Base-by-base conservation (phyloP, 2,888 invertebrate species). In the Isoperla grammatica region DNA sequence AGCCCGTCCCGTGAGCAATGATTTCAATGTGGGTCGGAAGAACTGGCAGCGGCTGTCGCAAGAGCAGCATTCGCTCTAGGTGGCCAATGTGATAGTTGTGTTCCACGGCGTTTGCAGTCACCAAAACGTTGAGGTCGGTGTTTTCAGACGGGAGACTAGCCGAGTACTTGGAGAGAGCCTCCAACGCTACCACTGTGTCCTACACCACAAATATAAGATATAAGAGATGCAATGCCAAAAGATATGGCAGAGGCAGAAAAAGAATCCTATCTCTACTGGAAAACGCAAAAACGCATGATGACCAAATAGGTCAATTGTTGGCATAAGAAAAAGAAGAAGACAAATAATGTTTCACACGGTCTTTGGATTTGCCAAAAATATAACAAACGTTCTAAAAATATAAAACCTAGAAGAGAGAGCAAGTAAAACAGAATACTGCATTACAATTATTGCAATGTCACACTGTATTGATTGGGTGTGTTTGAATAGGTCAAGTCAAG, bases 161-260 rank as follows among this genome's bases (percentile, higher is more conserved):
- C 1, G 81, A 79, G 68, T 81, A 84, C 66, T 78, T 78, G 0
- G 82, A 75, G 11, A 84, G 69, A 0, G 83, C 83, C 65, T 83
- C 81, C 15, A 85, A 72, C 4, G 81, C 83, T 11, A 84, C 75
- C 1, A 81, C 79, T 0, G 84, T 83, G 66, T 84, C 84, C 76
- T 83, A 72, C 56, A 71, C 8, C 43, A 19, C 11, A 20, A 19
- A 54, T 22, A 40, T 22, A 15, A n/a, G n/a, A n/a, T n/a, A n/a
- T n/a, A n/a, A n/a, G n/a, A n/a, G n/a, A n/a, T n/a, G n/a, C n/a
- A n/a, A n/a, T n/a, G n/a, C n/a, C n/a, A n/a, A n/a, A n/a, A n/a
- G n/a, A n/a, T n/a, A n/a, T n/a, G n/a, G n/a, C n/a, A n/a, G n/a
- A n/a, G n/a, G n/a, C n/a, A n/a, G n/a, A n/a, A n/a, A n/a, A n/a